Percentiles rank a stretch among this genome's conserved stretches.
These are phyloP conservation scores for Digitonthophagus gazella DNA, from an alignment of 2,888 invertebrate genomes.

Conservation along the genomic window DNA sequence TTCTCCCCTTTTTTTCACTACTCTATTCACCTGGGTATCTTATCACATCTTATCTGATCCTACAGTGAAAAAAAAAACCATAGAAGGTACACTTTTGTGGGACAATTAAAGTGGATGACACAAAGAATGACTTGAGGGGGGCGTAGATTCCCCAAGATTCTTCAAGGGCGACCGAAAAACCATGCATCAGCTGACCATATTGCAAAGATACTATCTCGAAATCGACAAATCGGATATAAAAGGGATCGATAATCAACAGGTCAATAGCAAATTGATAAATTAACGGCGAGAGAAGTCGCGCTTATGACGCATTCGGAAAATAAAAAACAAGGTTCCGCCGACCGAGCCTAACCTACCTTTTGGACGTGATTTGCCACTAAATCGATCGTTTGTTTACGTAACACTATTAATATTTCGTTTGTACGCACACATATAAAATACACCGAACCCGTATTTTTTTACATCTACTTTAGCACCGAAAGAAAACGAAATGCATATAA, in stretches of 20 bases:
- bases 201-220: constrained; percentile 15
- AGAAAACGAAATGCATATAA: constrained; percentile 34
- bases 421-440: constrained; percentile 29
- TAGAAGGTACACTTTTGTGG: too few species aligned
- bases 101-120: constrained; percentile 20
- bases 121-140: constrained; percentile 33
- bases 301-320: constrained; percentile 50
- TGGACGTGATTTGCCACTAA: constrained; percentile 27
- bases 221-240: constrained; percentile 10
- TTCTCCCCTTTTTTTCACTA: too few species aligned
- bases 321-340: constrained; percentile 39
- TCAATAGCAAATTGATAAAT: constrained; percentile 29
- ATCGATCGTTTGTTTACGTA: constrained; percentile 29
- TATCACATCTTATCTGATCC: too few species aligned
- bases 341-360: constrained; percentile 48
- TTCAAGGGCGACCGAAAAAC: constrained; percentile 21
- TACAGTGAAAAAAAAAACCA: too few species aligned
- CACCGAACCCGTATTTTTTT: constrained; percentile 19
- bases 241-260: constrained; percentile 29
- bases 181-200: constrained; percentile 34
- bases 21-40: too few species aligned
- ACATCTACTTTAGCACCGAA: constrained; percentile 32
- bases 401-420: constrained; percentile 21
- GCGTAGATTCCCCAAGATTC: constrained; percentile 6
- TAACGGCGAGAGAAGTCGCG: constrained; percentile 31